Conservation (phyloP, 2,888 invertebrate species). For the Napeogenes inachia region DNA sequence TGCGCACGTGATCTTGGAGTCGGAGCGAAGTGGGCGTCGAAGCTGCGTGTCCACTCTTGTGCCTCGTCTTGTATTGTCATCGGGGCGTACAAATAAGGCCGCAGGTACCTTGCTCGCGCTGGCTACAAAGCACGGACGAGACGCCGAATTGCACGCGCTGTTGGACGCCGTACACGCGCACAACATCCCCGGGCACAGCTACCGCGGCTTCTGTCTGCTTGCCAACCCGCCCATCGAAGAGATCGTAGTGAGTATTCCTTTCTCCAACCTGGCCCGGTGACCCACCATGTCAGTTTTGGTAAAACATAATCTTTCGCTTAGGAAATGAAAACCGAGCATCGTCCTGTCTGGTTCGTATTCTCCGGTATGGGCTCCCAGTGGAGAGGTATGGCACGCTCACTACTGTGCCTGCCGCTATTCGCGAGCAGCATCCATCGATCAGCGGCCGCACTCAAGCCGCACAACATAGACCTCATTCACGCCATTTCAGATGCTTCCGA, state of each 20-base stretch:
- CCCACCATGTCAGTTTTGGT: background rate
- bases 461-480: slow-evolving; percentile 89
- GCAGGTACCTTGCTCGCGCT: slow-evolving; percentile 81
- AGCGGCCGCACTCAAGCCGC: slow-evolving; percentile 85
- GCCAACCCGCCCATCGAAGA: slow-evolving; percentile 58
- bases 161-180: slow-evolving; percentile 84
- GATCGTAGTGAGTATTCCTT: slow-evolving; percentile 23
- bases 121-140: slow-evolving; percentile 77
- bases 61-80: slow-evolving; percentile 85
- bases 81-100: slow-evolving; percentile 91
- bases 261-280: background rate
- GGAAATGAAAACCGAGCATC: slow-evolving; percentile 74
- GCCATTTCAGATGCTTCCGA: slow-evolving; percentile 87
- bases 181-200: slow-evolving; percentile 48
- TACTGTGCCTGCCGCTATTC: slow-evolving; percentile 91
- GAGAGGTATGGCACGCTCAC: slow-evolving; percentile 94
- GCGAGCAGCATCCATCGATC: slow-evolving; percentile 86
- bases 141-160: slow-evolving; percentile 86
- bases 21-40: slow-evolving; percentile 81
- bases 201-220: slow-evolving; percentile 89
- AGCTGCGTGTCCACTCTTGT: slow-evolving; percentile 56
- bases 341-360: slow-evolving; percentile 96
- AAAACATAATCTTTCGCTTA: slow-evolving; percentile 25
- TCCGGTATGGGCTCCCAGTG: slow-evolving; percentile 99
- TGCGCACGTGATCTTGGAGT: slow-evolving; percentile 91